Base-by-base conservation (phyloP, 1,140 invertebrate genomes). In the Euborellia annulipes region DNA sequence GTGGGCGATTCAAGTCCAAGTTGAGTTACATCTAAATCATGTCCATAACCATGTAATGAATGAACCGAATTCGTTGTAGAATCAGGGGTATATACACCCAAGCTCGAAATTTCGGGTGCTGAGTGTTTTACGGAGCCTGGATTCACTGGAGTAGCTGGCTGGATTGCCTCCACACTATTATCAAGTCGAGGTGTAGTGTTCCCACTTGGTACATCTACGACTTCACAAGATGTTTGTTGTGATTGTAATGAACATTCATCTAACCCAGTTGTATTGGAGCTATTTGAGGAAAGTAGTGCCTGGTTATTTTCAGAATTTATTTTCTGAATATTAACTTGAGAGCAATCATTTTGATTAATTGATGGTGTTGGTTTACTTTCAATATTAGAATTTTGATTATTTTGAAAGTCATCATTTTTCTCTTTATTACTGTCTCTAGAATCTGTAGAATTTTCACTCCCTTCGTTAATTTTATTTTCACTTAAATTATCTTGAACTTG, bases 61-160 rank as follows among this genome's bases (percentile, higher is more conserved):
- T 85, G 81, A 3, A 85, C 82, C 0, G 84, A 87, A 55, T 86
- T 85, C 21, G 82, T 86, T 1, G 80, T 83, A 0, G 82, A 85
- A 56, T 88, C 83, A 0, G 83, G 81, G 0, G 82, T 85, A 51
- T 85, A 86, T 1, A 86, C 82, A 0, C 81, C 82, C 73, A 86
- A 77, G 2, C 79, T 83, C 13, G 79, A 74, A 45, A 82, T 62
- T 32, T 81, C 78, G 0, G 75, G 68, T 43, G 68, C 70, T 52
- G 58, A 73, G 34, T 68, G 62, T 48, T 72, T 72, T 0, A 68
- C 62, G 1, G 68, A 65, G 13, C 61, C 63, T 7, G 65, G 59
- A 41, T 49, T 53, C 13, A 46, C 45, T 48, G 56, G 53, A 9
- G 55, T 56, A 30, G 54, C 41, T 8, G 56, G 54, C 23, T 55